phyloP scores from a whole-genome alignment of 2,888 invertebrate species.

The Coremacera marginata region DNA sequence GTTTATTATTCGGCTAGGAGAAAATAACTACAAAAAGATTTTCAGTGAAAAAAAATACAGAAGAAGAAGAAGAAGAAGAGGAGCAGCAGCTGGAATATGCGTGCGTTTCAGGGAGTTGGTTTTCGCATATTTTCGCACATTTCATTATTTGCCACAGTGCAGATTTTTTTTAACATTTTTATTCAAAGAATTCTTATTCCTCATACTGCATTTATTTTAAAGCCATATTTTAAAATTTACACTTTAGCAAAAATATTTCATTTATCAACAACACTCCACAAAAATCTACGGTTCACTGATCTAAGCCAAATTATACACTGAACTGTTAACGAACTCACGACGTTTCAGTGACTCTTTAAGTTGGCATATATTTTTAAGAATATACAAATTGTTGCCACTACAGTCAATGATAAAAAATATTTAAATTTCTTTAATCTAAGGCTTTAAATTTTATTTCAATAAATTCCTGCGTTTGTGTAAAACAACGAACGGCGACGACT shows the following conservation, averaged over 20 bases:
- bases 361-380: background rate
- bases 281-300: no score
- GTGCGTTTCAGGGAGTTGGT: constrained; percentile 48
- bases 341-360: constrained; percentile 5
- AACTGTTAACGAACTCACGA: background rate
- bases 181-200: background rate
- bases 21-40: background rate
- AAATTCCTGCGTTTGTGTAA: background rate
- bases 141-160: background rate
- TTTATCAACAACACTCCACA: background rate
- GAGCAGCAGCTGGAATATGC: constrained; percentile 26
- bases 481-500: background rate
- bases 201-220: background rate
- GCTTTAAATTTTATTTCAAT: constrained; percentile 5
- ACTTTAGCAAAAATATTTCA: background rate
- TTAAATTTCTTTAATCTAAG: background rate
- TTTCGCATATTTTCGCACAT: constrained; percentile 40
- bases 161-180: background rate
- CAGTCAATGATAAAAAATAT: background rate
- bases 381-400: background rate
- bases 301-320: no score
- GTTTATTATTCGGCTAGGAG: constrained; percentile 1
- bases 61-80: constrained; percentile 18
- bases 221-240: background rate
- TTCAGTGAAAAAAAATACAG: background rate